Conservation (phyloP, 2,888 invertebrate genomes). For the Opisthograptis luteolata region DNA sequence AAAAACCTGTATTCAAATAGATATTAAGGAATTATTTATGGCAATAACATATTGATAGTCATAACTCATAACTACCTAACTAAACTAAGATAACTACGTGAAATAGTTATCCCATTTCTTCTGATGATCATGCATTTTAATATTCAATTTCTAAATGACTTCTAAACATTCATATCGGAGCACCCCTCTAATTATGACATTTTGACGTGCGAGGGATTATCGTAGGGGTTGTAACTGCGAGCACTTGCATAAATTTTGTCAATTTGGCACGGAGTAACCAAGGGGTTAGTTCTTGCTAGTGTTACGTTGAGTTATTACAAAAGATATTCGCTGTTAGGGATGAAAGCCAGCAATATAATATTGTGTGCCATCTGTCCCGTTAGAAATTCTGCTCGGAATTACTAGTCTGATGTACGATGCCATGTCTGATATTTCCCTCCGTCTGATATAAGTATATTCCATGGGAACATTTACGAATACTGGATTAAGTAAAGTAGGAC, state of each 20-base stretch:
- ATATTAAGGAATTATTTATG: slow-evolving; percentile 11
- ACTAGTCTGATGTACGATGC: background rate
- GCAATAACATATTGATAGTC: background rate
- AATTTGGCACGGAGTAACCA: slow-evolving; percentile 69
- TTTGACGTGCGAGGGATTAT: slow-evolving; percentile 65
- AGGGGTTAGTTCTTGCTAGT: slow-evolving; percentile 34
- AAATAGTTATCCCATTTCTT: slow-evolving; percentile 4
- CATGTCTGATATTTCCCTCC: background rate
- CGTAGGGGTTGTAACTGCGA: slow-evolving; percentile 45
- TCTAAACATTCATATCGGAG: slow-evolving; percentile 33
- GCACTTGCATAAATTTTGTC: slow-evolving; percentile 80
- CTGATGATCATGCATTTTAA: slow-evolving; percentile 21
- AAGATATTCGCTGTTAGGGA: slow-evolving; percentile 39
- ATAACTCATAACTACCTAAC: background rate
- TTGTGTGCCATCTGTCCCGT: slow-evolving; percentile 21
- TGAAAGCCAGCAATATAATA: slow-evolving; percentile 19
- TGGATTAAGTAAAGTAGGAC: no score
- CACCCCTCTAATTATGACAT: slow-evolving; percentile 71
- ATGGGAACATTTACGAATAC: no score
- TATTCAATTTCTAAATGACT: slow-evolving; percentile 24
- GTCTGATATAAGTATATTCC: no score
- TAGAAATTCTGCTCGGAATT: slow-evolving; percentile 1
- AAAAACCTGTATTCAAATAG: slow-evolving; percentile 6
- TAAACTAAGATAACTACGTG: slow-evolving; percentile 7
- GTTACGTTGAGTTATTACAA: slow-evolving; percentile 38